These are phyloP conservation scores for Osmerus eperlanus DNA, from an alignment of 2,113 vertebrate species.

Conservation along the genomic window DNA sequence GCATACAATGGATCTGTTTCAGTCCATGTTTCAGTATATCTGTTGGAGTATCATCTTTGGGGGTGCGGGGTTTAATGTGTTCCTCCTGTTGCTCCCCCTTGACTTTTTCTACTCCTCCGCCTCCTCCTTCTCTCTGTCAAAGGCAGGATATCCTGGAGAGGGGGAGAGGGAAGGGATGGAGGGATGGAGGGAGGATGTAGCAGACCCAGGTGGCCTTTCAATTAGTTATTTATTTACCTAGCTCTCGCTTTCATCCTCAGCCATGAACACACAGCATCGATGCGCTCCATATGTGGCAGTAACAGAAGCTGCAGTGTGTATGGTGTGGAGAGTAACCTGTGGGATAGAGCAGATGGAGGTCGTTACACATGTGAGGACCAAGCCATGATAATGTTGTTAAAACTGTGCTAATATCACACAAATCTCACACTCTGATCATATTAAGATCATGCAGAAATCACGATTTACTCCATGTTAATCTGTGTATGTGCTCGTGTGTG, in stretches of 20 bases:
- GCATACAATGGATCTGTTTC: slow-evolving; percentile 1
- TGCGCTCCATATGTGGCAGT: no score
- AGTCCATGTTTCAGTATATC: not conserved
- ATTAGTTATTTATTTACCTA: not conserved
- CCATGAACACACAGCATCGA: not conserved
- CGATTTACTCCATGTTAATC: not conserved
- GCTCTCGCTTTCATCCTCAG: not conserved
- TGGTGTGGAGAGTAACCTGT: no score
- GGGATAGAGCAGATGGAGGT: no score
- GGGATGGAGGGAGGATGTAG: slow-evolving; percentile 14
- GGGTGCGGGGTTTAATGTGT: not conserved
- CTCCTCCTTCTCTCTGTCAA: slow-evolving; percentile 9
- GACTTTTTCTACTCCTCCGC: not conserved
- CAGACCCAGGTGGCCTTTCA: slow-evolving; percentile 44
- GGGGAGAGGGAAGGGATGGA: slow-evolving; percentile 16
- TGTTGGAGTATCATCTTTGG: not conserved
- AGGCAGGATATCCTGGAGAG: slow-evolving; percentile 60
- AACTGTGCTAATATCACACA: no score
- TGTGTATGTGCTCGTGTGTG: not conserved
- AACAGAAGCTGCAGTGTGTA: no score
- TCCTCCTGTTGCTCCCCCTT: not conserved
- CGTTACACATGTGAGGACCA: no score
- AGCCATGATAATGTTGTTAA: no score
- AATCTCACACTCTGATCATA: not conserved
- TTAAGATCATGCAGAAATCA: not conserved